Base-by-base conservation (phyloP, 2,113 vertebrate genomes). In the Cyprinodon tularosa region DNA sequence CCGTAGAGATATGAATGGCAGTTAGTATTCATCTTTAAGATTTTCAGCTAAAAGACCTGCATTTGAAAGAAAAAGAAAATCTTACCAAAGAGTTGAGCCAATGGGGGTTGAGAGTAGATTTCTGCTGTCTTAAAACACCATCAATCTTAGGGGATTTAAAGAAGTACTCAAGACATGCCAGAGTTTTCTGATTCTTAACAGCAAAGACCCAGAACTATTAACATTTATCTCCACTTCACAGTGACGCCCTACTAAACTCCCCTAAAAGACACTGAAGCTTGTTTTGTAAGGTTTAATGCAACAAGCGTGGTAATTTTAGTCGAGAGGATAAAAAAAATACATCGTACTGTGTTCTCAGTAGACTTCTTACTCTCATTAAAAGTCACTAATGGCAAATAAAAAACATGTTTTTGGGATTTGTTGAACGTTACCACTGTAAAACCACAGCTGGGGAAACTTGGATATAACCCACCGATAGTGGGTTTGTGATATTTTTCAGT, bases 381-480 rank as follows among this genome's bases (percentile, higher is more conserved):
- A 45, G 44, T 10, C 9, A 45, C 5, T 45, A 45, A 45, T 2
- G 12, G 11, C 44, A 7, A 45, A 11, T 45, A 10, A 11, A 11
- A 45, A 45, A 45, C 2, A 45, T 45, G 12, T 45, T 10, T 45
- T 45, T 45, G 12, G 29, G 5, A 45, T 45, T 45, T 45, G 44
- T 12, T 62, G 62, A 66, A 53, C 3, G 2, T 14, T 40, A 61
- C 17, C 71, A 47, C 76, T 76, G 68, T 76, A 50, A 80, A 37
- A 60, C 67, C 76, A 68, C 63, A 44, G 10, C 74, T 74, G 71
- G 44, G 37, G 29, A 77, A 73, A 57, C 78, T 72, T 45, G 44
- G 9, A 79, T 82, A 74, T 63, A 71, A 76, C 15, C 50, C 69
- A 84, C 80, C 66, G 78, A 78, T 78, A 36, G 80, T 3, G 39